Evolutionary conservation across 2,888 invertebrate genomes (phyloP), one percentile per base, ranked within the genome.

Genomic region (Philhelius pedissequus): DNA sequence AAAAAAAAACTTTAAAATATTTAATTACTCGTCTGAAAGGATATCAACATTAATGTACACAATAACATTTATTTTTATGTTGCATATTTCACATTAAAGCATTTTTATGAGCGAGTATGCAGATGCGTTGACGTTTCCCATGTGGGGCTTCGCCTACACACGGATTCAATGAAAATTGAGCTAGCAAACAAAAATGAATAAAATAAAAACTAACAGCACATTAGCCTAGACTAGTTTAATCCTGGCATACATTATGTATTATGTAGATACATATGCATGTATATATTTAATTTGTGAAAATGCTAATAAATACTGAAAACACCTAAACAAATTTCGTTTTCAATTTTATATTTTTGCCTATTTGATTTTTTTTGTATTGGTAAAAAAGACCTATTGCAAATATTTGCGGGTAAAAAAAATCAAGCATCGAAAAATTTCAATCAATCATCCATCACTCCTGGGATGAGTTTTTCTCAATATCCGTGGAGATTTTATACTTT

Each of bases 401-500:
- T 60, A 43, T 60, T 60, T 60, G 27, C 0, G 7, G 13, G n/a
- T n/a, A 15, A 43, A 62, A 43, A 52, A 52, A 52, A 52, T 52
- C 27, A 30, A 15, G 2, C 15, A 27, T 56, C 6, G 27, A 45
- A 58, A 48, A 74, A 54, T 27, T 54, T 70, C 54, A 70, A 75
- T 80, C 80, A 73, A 81, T 80, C 66, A 60, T 50, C 58, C 58
- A 52, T 56, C 56, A 32, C 15, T 48, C 11, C 11, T 27, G 25
- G 43, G 13, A 1, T 11, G 25, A 5, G 15, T 54, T 43, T 76
- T 69, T 40, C 35, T 58, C 9, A 25, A 64, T 64, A 56, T 64
- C 62, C 40, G 58, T 32, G n/a, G 50, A 48, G 50, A 73, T 58
- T 81, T 56, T 25, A 32, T 62, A 69, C 74, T 74, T 80, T 62